Evolutionary conservation across 2,888 invertebrate genomes (phyloP).

Genomic region (Pterobdella sp.): DNA sequence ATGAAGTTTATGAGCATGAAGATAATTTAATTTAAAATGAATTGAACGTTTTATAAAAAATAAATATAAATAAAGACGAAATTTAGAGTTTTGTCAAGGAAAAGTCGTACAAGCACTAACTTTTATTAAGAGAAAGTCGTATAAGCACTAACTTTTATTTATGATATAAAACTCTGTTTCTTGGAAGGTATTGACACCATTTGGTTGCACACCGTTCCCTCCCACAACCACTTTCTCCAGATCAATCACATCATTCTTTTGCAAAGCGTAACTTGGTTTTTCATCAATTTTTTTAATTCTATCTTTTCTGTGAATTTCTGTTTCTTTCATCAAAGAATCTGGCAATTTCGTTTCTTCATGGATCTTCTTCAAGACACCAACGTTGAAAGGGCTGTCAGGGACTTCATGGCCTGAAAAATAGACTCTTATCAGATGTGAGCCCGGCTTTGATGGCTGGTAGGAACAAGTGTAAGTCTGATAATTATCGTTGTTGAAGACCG

Average conservation of each 20-base stretch:
- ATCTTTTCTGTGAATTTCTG: not conserved
- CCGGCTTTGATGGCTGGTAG: slow-evolving; percentile 70
- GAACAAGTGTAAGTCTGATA: slow-evolving; percentile 72
- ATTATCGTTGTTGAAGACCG: slow-evolving; percentile 72
- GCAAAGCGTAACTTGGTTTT: not conserved
- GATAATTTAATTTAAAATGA: no score
- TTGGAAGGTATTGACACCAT: slow-evolving; percentile 65
- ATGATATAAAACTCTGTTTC: slow-evolving; percentile 73
- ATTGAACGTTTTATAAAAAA: no score
- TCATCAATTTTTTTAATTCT: not conserved
- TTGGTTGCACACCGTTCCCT: slow-evolving; percentile 60
- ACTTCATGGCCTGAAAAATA: slow-evolving; percentile 69
- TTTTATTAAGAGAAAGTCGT: no score
- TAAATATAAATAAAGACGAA: no score
- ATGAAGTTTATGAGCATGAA: no score
- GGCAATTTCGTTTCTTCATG: no score
- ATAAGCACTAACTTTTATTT: slow-evolving; percentile 61
- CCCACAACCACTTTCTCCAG: not conserved
- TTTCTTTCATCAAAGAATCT: no score
- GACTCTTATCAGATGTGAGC: slow-evolving; percentile 66
- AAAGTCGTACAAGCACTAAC: no score
- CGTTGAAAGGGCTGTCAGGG: slow-evolving; percentile 71
- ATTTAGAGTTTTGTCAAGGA: no score
- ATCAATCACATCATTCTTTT: not conserved
- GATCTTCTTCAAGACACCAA: slow-evolving; percentile 68